Conservation (phyloP, 2,113 vertebrate genomes). For the Paramormyrops kingsleyae region DNA sequence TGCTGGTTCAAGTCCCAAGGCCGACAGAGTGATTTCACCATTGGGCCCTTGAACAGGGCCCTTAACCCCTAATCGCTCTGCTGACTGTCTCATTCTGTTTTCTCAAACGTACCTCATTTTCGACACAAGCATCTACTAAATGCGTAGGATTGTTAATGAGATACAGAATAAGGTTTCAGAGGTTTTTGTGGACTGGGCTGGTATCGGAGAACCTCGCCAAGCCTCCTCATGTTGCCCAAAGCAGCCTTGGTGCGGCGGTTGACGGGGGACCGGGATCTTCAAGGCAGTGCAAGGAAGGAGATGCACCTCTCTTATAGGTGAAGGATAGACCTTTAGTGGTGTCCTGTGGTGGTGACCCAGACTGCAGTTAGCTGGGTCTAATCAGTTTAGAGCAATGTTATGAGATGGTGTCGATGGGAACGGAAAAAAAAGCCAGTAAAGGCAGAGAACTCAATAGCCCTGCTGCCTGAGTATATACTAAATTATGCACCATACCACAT, state of each 20-base stretch:
- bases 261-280: not conserved
- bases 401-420: not conserved
- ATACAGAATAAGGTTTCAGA: not conserved
- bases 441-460: not conserved
- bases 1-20: not conserved
- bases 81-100: not conserved
- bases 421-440: not conserved
- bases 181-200: not conserved
- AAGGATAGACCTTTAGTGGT: not conserved
- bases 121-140: not conserved
- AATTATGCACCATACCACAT: not conserved
- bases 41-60: not conserved
- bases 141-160: not conserved
- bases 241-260: not conserved
- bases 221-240: not conserved
- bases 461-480: not conserved
- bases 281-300: not conserved
- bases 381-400: not conserved
- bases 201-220: not conserved
- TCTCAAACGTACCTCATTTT: not conserved
- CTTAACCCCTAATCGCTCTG: not conserved
- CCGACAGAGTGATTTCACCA: not conserved
- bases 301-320: not conserved
- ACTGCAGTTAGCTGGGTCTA: not conserved
- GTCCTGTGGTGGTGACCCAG: not conserved